Evolutionary conservation across 2,888 invertebrate species (phyloP).

Genomic region (Himalopsyche anomala): DNA sequence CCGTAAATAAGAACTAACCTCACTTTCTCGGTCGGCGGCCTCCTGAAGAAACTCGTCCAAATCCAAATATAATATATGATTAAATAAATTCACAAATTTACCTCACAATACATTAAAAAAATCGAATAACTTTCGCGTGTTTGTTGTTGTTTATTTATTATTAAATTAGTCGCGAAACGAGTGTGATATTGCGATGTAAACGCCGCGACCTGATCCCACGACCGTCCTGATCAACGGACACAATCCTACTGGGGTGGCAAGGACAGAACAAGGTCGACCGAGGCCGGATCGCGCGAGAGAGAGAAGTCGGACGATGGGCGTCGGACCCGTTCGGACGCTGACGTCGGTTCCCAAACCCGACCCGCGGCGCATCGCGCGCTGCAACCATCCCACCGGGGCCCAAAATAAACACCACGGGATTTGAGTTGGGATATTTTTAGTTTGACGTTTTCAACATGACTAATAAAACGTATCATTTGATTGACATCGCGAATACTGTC

Average conservation of each 20-base stretch:
- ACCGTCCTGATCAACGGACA: slow-evolving; percentile 39
- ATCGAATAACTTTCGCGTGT: background rate
- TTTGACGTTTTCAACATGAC: slow-evolving; percentile 8
- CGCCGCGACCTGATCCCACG: slow-evolving; percentile 49
- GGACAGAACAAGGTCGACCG: slow-evolving; percentile 71
- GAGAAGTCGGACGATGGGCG: slow-evolving; percentile 20
- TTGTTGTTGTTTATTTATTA: slow-evolving; percentile 42
- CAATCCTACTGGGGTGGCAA: slow-evolving; percentile 67
- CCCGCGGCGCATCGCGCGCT: background rate
- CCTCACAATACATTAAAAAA: background rate
- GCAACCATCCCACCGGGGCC: background rate
- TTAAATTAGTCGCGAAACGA: slow-evolving; percentile 35
- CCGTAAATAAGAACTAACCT: slow-evolving; percentile 56
- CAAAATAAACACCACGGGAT: slow-evolving; percentile 1
- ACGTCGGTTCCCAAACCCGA: background rate
- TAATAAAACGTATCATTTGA: background rate
- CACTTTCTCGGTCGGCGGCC: slow-evolving; percentile 54
- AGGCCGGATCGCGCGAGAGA: slow-evolving; percentile 36
- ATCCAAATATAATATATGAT: slow-evolving; percentile 26
- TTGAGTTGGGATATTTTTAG: background rate
- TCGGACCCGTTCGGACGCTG: slow-evolving; percentile 35
- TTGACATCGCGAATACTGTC: no score
- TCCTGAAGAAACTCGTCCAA: slow-evolving; percentile 24
- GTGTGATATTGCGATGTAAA: background rate
- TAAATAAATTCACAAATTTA: background rate